These are phyloP conservation scores for Virgularia gustaviana DNA, from an alignment of 92 coral and sea anemone species.

Conservation along the genomic window DNA sequence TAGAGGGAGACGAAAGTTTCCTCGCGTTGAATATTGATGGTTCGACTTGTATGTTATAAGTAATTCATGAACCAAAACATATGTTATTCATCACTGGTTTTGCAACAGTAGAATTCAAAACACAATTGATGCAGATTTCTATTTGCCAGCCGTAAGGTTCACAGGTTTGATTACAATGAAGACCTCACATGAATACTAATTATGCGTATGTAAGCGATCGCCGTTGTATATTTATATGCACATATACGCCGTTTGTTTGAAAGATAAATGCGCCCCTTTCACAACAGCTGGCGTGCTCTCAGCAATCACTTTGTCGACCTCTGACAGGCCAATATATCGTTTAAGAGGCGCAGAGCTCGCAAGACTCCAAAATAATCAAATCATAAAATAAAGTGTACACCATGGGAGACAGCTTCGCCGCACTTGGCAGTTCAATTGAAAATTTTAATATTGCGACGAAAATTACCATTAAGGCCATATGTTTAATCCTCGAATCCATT, in stretches of 20 bases:
- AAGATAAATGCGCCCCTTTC: constrained; percentile 1
- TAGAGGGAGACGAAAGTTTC: constrained; percentile 8
- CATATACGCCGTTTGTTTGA: constrained; percentile 12
- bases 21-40: constrained; percentile 25
- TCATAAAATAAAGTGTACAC: constrained; percentile 29
- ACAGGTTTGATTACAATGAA: constrained; percentile 25
- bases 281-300: constrained; percentile 35
- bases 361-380: constrained; percentile 12
- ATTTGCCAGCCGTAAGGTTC: background rate
- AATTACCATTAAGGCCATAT: constrained; percentile 33
- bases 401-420: constrained; percentile 16
- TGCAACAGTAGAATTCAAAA: constrained; percentile 7
- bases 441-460: background rate
- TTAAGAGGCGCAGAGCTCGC: constrained; percentile 18
- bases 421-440: constrained; percentile 33
- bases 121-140: constrained; percentile 14
- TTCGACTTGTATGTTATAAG: constrained; percentile 8
- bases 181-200: constrained; percentile 1
- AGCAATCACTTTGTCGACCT: background rate
- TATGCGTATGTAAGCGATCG: background rate
- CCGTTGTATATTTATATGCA: background rate
- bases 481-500: too few relatives aligned
- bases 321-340: constrained; percentile 11
- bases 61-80: constrained; percentile 24
- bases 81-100: constrained; percentile 23